Base-by-base conservation (phyloP, 2,113 vertebrate species). In the Scartelaos histophorus region DNA sequence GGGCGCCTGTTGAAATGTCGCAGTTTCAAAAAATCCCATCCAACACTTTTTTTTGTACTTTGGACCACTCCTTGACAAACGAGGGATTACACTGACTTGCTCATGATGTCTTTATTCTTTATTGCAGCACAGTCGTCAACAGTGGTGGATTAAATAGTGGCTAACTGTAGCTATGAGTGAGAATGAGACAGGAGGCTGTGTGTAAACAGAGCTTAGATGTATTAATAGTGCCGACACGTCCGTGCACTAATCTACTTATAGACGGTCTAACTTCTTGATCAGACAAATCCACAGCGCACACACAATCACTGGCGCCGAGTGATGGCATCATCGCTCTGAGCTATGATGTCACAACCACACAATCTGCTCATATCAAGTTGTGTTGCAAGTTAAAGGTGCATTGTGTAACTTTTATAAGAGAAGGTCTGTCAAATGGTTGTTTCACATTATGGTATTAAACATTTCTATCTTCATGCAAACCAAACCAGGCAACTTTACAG, bases 281-380 rank as follows among this genome's bases (percentile, higher is more conserved):
- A 92, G 87, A 83, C 78, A 85, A 85, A 87, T 88, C 88, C 76
- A 76, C 56, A 70, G 74, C 78, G 74, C 78, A 58, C 46, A 1
- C 83, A 25, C 22, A 58, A 58, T 58, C 22, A 25, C 15, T 15
- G 56, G 56, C 82, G 68, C 78, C 89, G 79, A 91, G 81, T 85
- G 88, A 89, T 94, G 92, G 96, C 93, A 90, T 95, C 94, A 93
- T 83, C 81, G 71, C 71, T 81, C 78, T 88, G 79, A 90, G 81
- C 85, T 89, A 89, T 94, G 92, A 96, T 93, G 90, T 95, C 94
- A 93, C 82, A 82, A 71, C 71, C 79, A 89, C 82, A 89, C 65
- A 45, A 89, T 84, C 84, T 72, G 95, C 95, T 96, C 81, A 95
- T 92, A 29, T 29, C 2, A 29, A 29, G 29, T 49, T 49, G 47